Conservation (phyloP, 2,888 invertebrate species). For the Pachycephus smyrnensis region DNA sequence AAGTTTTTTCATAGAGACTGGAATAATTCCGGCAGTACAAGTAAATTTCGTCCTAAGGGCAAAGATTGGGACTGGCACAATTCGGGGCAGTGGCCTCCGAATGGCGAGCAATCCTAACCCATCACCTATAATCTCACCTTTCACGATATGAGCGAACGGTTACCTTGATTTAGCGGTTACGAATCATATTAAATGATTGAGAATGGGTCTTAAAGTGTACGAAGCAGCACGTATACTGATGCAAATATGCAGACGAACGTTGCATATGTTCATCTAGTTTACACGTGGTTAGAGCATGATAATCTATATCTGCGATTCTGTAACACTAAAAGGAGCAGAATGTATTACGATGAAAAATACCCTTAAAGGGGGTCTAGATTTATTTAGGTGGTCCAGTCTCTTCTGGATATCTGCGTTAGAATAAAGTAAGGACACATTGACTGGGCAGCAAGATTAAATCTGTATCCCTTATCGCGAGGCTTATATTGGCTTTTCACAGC, state of each 20-base stretch:
- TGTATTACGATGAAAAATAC: not conserved
- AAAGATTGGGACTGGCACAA: slow-evolving; percentile 80
- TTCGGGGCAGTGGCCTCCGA: slow-evolving; percentile 64
- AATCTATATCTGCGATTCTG: not conserved
- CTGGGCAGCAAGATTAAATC: not conserved
- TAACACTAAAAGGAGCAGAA: not conserved
- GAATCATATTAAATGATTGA: not conserved
- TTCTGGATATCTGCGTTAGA: not conserved
- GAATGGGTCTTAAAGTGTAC: not conserved
- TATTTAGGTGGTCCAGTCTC: not conserved
- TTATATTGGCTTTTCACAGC: not conserved
- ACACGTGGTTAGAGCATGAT: not conserved
- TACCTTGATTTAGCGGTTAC: not conserved
- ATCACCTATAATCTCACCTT: not conserved
- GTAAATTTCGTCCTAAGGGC: slow-evolving; percentile 79
- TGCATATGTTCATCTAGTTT: not conserved
- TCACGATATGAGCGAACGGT: not conserved
- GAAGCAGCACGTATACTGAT: not conserved
- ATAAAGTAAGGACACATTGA: not conserved
- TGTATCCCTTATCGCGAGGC: not conserved
- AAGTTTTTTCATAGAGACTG: slow-evolving; percentile 81
- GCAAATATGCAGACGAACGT: not conserved
- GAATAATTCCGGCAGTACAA: slow-evolving; percentile 63
- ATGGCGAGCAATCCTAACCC: slow-evolving; percentile 61
- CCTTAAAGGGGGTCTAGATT: not conserved